Evolutionary conservation across 2,113 vertebrate genomes (phyloP), one percentile per base, ranked within the genome.

Genomic region (Elgaria multicarinata): DNA sequence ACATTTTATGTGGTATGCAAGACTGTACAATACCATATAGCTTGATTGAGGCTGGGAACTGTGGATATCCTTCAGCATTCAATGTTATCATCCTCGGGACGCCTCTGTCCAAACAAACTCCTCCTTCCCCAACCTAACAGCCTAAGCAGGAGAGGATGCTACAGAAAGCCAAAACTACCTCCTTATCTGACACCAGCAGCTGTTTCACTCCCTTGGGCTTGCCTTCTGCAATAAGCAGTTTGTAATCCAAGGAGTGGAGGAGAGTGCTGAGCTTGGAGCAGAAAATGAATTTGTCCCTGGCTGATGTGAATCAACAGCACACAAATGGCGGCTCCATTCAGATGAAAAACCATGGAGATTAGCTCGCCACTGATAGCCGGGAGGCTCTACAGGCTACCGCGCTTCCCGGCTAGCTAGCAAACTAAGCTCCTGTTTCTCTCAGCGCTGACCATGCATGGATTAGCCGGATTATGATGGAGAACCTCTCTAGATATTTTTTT

Each of bases 341-440:
- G 88, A 89, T 84, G 88, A 89, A 77, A 83, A 83, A 89, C 58
- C 88, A 89, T 84, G 81, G 88, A 89, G 88, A 89, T 89, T 89
- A 89, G 46, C 58, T 84, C 84, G 88, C 72, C 81, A 89, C 81
- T 7, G 74, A 89, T 89, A 83, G 88, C 88, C 44, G 28, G 88
- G 62, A 84, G 88, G 88, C 88, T 89, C 44, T 22, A 31, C 71
- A 22, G 81, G 88, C 82, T 67, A 39, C 58, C 53, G 81, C 33
- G 66, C 24, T 83, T 28, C 58, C 88, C 0, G n/a, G 82, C 44
- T 77, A 89, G 88, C 77, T 84, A 83, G 88, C 72, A 84, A 55
- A 77, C 72, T 89, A 89, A 84, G 72, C 81, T 77, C 44, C 88
- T 53, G 44, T 84, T 87, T 77, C 81, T 77, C 36, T 77, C 26